Conservation (phyloP, 2,113 vertebrate species). For the Bubalus kerabau region DNA sequence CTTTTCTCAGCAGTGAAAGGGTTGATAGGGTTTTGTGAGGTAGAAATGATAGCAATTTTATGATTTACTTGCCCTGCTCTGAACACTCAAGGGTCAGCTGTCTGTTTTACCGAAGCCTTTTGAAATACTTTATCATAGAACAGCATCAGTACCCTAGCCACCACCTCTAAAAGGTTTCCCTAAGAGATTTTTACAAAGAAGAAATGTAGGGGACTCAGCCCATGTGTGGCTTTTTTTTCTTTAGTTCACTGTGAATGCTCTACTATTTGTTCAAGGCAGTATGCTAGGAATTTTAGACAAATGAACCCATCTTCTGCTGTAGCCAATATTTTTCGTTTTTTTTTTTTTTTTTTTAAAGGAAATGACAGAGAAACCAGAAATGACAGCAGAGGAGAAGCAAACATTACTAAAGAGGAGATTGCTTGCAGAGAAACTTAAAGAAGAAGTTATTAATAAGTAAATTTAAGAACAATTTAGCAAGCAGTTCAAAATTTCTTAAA, state of each 20-base stretch:
- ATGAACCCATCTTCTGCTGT: neutral
- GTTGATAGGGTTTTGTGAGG: neutral
- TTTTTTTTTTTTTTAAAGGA: conserved; percentile 64
- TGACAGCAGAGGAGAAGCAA: conserved; percentile 92
- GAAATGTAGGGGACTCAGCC: neutral
- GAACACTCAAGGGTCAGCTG: neutral
- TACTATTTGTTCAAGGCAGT: neutral
- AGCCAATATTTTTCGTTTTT: conserved; percentile 12
- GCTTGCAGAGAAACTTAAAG: conserved; percentile 96
- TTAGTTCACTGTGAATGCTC: neutral
- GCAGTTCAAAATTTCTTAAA: conserved; percentile 61
- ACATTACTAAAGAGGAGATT: conserved; percentile 93
- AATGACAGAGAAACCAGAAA: conserved; percentile 80
- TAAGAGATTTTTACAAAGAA: neutral
- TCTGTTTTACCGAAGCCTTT: neutral
- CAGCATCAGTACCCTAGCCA: neutral
- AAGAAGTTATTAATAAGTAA: conserved; percentile 97
- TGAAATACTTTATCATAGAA: neutral
- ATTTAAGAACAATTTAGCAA: conserved; percentile 48
- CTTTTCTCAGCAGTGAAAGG: neutral
- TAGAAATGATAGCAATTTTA: neutral
- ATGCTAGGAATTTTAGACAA: conserved; percentile 37
- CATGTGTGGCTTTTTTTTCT: neutral
- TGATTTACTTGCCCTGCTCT: neutral
- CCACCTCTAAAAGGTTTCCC: neutral